phyloP scores from a whole-genome alignment of 2,888 invertebrate genomes.

The Cynaeus angustus region DNA sequence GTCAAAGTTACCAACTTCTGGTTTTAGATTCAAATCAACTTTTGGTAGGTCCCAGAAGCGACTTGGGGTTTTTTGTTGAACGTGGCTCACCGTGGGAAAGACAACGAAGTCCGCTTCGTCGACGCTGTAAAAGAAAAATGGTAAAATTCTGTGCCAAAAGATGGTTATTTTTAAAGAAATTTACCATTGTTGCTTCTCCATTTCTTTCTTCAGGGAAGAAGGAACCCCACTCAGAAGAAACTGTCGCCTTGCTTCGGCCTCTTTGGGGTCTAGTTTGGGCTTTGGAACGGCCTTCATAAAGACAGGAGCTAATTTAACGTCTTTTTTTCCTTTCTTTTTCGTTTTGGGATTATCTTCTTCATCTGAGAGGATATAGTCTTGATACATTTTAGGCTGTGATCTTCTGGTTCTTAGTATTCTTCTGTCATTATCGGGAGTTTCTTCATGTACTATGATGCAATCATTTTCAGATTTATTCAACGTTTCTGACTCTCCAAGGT shows the following conservation, averaged over 20 bases:
- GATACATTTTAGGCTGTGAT: constrained; percentile 32
- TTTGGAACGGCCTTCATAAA: constrained; percentile 75
- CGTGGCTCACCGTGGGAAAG: constrained; percentile 80
- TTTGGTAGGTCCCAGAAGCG: constrained; percentile 67
- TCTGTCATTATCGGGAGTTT: background rate
- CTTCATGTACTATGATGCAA: background rate
- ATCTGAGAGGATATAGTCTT: constrained; percentile 30
- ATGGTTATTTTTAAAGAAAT: too few relatives aligned
- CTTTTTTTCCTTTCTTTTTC: constrained; percentile 9
- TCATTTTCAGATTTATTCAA: constrained; percentile 4
- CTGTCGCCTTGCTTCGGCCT: constrained; percentile 78
- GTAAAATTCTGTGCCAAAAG: too few relatives aligned
- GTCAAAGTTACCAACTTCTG: constrained; percentile 13
- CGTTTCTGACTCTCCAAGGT: too few relatives aligned
- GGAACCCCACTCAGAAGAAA: constrained; percentile 85
- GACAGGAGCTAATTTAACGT: constrained; percentile 80
- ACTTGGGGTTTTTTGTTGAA: constrained; percentile 73
- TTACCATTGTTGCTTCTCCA: constrained; percentile 72
- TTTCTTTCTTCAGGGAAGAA: constrained; percentile 76
- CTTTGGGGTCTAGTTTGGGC: constrained; percentile 75
- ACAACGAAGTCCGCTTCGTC: constrained; percentile 70
- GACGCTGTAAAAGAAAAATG: too few relatives aligned
- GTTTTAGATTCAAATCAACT: constrained; percentile 55
- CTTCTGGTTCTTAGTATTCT: constrained; percentile 32
- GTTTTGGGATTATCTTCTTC: constrained; percentile 6